Percentiles rank a stretch among this genome's conserved stretches.
These are phyloP conservation scores for Kryphioiulus occultus DNA, from an alignment of 2,888 invertebrate species.

Conservation along the genomic window DNA sequence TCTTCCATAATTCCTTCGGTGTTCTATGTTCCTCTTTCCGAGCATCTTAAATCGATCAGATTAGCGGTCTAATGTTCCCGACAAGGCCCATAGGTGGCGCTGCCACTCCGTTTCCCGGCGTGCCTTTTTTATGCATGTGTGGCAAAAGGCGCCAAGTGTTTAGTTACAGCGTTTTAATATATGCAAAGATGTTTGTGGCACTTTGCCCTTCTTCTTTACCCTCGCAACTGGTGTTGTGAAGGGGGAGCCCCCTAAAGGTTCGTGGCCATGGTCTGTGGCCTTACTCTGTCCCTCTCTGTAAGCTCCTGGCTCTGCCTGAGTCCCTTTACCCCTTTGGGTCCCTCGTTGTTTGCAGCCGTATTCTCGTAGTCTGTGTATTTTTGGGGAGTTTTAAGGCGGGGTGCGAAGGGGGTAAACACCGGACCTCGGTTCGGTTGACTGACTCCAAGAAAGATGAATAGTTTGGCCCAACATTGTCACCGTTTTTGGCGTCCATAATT, in stretches of 20 bases:
- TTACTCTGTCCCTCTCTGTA: neutral
- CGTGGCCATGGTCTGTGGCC: neutral
- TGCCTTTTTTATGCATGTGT: constrained; percentile 3
- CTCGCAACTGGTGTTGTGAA: neutral
- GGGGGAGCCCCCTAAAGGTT: neutral
- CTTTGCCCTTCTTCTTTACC: constrained; percentile 8
- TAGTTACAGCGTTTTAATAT: constrained; percentile 9
- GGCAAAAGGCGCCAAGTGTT: neutral
- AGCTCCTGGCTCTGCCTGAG: neutral
- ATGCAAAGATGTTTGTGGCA: constrained; percentile 35
- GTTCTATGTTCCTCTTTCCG: neutral
- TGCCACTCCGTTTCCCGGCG: neutral
- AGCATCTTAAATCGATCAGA: constrained; percentile 20
- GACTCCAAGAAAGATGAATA: constrained; percentile 35
- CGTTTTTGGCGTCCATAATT: constrained; percentile 31
- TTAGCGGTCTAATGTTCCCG: neutral
- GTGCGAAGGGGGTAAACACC: constrained; percentile 26
- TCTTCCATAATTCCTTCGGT: neutral
- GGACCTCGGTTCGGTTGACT: constrained; percentile 3
- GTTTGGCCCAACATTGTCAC: constrained; percentile 35
- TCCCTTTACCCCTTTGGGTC: constrained; percentile 26
- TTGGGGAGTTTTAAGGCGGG: constrained; percentile 31
- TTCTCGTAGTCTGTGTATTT: neutral
- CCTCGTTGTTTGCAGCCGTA: constrained; percentile 14
- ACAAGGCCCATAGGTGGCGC: constrained; percentile 35